phyloP scores from a whole-genome alignment of 2,797 vertebrate species.

The Sibirionetta formosa region DNA sequence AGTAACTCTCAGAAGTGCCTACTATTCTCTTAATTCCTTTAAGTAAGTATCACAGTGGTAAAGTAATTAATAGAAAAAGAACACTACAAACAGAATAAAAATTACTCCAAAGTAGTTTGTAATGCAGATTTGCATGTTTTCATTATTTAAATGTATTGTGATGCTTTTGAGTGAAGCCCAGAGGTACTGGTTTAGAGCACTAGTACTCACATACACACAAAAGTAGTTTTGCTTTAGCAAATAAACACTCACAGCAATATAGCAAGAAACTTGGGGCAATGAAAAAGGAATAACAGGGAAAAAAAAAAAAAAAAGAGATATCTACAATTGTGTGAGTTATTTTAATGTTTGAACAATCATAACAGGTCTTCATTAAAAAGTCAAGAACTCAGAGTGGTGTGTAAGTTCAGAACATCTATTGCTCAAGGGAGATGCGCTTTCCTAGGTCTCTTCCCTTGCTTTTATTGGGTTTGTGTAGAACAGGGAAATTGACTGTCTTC shows the following conservation, averaged over 20 bases:
- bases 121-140: neutral
- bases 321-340: neutral
- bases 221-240: neutral
- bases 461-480: neutral
- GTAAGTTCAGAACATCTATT: neutral
- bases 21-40: neutral
- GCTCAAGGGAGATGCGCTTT: neutral
- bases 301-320: neutral
- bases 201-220: neutral
- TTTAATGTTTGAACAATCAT: neutral
- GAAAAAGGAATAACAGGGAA: neutral
- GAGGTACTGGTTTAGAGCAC: neutral
- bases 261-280: neutral
- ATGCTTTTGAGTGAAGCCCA: neutral
- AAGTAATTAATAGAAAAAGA: neutral
- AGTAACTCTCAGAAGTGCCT: neutral
- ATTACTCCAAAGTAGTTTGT: neutral
- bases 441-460: neutral
- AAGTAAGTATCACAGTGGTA: neutral
- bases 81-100: neutral
- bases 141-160: neutral
- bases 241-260: neutral
- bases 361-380: neutral
- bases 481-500: rapidly evolving
- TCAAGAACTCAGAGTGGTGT: neutral